Evolutionary conservation across 2,888 invertebrate genomes (phyloP).

Genomic region (Plutella xylostella): DNA sequence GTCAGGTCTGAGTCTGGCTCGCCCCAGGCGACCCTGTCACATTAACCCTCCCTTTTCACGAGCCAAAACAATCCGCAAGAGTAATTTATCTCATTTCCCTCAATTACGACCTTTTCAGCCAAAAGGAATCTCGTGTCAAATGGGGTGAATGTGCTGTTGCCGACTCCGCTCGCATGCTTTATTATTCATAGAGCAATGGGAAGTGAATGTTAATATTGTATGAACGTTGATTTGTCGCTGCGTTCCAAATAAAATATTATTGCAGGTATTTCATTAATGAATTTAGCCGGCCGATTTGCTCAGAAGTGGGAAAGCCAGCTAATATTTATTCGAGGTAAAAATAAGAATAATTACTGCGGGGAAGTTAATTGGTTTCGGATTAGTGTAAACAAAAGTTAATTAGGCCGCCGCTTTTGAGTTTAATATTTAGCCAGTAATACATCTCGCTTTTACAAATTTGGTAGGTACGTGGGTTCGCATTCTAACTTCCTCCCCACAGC

Average conservation of each 20-base stretch:
- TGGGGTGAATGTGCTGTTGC: slow-evolving; percentile 30
- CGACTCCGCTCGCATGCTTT: background rate
- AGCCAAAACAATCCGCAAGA: slow-evolving; percentile 36
- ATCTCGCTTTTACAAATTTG: slow-evolving; percentile 6
- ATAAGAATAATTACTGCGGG: too few relatives aligned
- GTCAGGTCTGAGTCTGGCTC: too few relatives aligned
- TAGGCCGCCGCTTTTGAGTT: too few relatives aligned
- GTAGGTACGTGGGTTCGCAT: slow-evolving; percentile 5
- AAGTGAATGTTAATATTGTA: slow-evolving; percentile 1
- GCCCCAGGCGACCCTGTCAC: background rate
- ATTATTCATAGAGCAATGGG: background rate
- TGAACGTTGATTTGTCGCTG: background rate
- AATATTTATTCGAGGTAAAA: too few relatives aligned
- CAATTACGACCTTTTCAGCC: slow-evolving; percentile 42
- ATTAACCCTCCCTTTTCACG: slow-evolving; percentile 25
- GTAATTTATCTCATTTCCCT: slow-evolving; percentile 61
- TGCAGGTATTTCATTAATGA: too few relatives aligned
- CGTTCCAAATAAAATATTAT: too few relatives aligned
- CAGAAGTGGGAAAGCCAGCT: too few relatives aligned
- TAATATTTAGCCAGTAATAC: too few relatives aligned
- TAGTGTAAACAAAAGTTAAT: too few relatives aligned
- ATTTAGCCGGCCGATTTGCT: too few relatives aligned
- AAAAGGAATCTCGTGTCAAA: slow-evolving; percentile 42
- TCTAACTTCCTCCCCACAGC: slow-evolving; percentile 4
- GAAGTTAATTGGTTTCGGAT: too few relatives aligned